Evolutionary conservation across 2,797 vertebrate genomes (phyloP).

Genomic region (Pangasius sanitwongsei): DNA sequence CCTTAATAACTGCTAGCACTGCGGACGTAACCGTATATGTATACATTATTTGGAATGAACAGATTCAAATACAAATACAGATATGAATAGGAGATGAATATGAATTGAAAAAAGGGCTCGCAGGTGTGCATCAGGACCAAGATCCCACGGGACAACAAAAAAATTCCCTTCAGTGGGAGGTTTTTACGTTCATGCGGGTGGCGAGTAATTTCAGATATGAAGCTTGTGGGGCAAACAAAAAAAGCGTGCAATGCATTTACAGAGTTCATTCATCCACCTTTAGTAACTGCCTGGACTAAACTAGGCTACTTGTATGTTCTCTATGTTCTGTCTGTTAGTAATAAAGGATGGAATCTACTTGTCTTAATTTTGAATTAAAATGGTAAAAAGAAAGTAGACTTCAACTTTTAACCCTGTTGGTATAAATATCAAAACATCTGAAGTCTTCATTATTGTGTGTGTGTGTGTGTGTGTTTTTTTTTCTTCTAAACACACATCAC

Average conservation of each 20-base stretch:
- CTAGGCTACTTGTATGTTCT: too few relatives aligned
- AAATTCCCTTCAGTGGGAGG: neutral
- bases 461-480: too few relatives aligned
- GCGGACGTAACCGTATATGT: neutral
- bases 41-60: neutral
- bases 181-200: neutral
- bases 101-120: too few relatives aligned
- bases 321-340: neutral
- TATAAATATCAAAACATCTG: neutral
- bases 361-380: neutral
- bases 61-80: neutral
- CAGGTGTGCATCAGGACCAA: too few relatives aligned
- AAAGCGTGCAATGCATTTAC: too few relatives aligned
- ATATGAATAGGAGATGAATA: neutral
- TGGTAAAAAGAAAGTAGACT: neutral
- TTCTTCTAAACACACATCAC: neutral
- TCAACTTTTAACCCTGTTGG: neutral
- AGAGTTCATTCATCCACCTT: too few relatives aligned
- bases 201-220: neutral
- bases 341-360: neutral
- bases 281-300: too few relatives aligned
- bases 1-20: neutral
- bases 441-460: neutral
- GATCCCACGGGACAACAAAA: neutral
- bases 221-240: neutral